Evolutionary conservation across 1,140 invertebrate genomes (phyloP), one percentile per base, ranked within the genome.

Genomic region (Lepidostoma basale): DNA sequence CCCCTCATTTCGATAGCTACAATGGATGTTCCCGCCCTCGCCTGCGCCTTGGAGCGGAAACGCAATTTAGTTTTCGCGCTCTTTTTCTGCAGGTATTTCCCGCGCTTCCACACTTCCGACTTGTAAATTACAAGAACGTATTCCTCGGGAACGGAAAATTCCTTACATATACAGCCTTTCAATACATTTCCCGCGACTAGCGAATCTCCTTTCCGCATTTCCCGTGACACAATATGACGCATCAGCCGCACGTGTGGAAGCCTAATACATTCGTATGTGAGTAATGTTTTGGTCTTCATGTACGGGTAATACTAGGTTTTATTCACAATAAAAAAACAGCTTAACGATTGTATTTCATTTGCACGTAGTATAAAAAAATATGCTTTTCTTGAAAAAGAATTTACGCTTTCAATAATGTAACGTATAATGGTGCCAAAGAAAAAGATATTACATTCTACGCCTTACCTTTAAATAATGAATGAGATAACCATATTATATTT

Each of bases 71-170:
- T 40, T 67, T 67, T 52, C 40, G 54, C 36, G 33, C 56, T 59
- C 56, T 40, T 26, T 40, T 54, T 59, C 56, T 14, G 30, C 56
- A 30, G 49, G 49, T 54, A 40, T 59, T 59, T 23, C 33, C 20
- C 47, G 47, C 64, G 54, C 39, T 33, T 66, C 45, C 63, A 8
- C 16, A 54, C 40, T 20, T 23, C 52, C 54, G 52, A 58, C 39
- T 67, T 58, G 64, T 67, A 67, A 67, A 67, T 67, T 67, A 67
- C 49, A 47, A 54, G 12, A 25, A 45, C 28, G 36, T 67, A 52
- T 47, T 67, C 26, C 36, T 10, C 20, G 64, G 16, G 26, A 22
- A 33, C 22, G 64, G 39, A 45, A 58, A 42, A 30, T 63, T 52
- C 45, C 28, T 63, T 22, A 28, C 62, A 52, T 30, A 25, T 54